Conservation (phyloP, 1,140 invertebrate species). For the Oreohelix idahoensis region DNA sequence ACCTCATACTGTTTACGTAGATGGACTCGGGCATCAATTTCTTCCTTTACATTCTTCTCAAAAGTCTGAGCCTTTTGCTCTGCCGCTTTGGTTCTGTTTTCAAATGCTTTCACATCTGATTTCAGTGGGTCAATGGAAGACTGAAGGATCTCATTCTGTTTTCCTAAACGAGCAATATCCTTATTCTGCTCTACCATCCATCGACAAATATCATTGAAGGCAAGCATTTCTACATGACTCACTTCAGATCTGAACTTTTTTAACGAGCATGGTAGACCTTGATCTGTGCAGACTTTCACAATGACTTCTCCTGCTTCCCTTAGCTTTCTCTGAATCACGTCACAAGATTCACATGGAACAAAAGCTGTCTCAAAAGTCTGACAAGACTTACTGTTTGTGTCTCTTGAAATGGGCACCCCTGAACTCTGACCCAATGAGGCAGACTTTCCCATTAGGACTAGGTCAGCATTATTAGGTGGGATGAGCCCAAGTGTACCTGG, state of each 20-base stretch:
- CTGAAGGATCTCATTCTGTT: constrained; percentile 60
- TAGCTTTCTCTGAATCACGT: constrained; percentile 65
- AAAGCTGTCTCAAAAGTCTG: constrained; percentile 71
- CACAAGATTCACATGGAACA: constrained; percentile 70
- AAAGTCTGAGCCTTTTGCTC: constrained; percentile 57
- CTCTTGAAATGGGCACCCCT: constrained; percentile 47
- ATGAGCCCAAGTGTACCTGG: constrained; percentile 53
- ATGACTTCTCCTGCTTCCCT: constrained; percentile 60
- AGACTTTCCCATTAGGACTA: constrained; percentile 30
- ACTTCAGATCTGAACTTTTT: constrained; percentile 62
- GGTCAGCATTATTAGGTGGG: constrained; percentile 51
- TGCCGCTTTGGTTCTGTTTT: constrained; percentile 59
- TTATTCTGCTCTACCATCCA: constrained; percentile 70
- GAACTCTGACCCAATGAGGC: not conserved
- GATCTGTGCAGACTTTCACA: constrained; percentile 62
- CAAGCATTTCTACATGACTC: constrained; percentile 63
- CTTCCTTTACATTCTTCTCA: constrained; percentile 61
- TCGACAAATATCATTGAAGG: constrained; percentile 63
- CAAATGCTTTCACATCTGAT: constrained; percentile 53
- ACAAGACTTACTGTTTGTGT: constrained; percentile 65
- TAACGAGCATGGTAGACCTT: constrained; percentile 65
- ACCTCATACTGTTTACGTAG: constrained; percentile 64
- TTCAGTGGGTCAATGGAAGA: constrained; percentile 62
- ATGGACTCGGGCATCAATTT: constrained; percentile 58
- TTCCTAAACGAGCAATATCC: constrained; percentile 65